Evolutionary conservation across 2,797 vertebrate species (phyloP), one percentile per base, ranked within the genome.

Genomic region (Pseudomugil tenellus): DNA sequence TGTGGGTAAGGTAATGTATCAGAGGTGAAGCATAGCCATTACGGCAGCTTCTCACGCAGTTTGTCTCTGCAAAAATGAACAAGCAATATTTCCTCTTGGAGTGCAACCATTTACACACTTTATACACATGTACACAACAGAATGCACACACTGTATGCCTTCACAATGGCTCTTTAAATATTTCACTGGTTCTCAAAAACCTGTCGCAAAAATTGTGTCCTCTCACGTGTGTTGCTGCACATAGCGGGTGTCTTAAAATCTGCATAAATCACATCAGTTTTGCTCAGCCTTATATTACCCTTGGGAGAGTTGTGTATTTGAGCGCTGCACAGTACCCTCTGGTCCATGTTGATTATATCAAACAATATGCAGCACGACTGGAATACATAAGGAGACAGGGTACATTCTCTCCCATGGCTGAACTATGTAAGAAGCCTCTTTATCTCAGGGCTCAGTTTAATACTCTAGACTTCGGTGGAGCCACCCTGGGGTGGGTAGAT

Each of bases 381-480:
- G 91, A 92, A 92, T 92, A 80, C 80, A 80, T 88, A 89, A 92
- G 84, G 74, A 84, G 83, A 78, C 63, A 13, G 69, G 64, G 72
- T 52, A 32, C 84, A 62, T 59, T 76, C 75, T 54, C 79, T 70
- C 83, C 62, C 59, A 35, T 31, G 76, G 85, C 76, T 87, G 60
- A 85, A 84, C 79, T 32, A 70, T 70, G 85, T 74, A 70, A 79
- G 84, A 82, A 85, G 84, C 76, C 48, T 60, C 81, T 85, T 91
- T 90, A 92, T 92, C 90, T 89, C 84, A 63, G 80, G 78, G 87
- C 88, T 89, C 83, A 86, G 83, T 92, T 91, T 90, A 91, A 89
- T 91, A 86, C 80, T 64, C 56, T 61, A 85, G 87, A 86, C 82
- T 87, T 87, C 1, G 70, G 61, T 72, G 80, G 72, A 92, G 87